Conservation (phyloP, 2,113 vertebrate genomes). For the Pan paniscus region DNA sequence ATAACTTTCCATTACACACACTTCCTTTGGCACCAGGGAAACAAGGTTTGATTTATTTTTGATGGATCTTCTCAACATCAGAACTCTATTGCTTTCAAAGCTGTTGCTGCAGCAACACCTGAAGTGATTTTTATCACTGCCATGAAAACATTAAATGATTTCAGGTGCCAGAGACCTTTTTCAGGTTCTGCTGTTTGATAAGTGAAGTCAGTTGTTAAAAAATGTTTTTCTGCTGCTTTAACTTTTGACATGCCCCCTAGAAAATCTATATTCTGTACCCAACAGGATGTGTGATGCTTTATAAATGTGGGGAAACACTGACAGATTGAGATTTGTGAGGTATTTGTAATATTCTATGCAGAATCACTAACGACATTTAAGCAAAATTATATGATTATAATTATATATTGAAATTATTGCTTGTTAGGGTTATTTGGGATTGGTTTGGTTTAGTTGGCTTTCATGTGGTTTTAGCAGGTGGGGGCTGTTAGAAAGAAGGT, state of each 20-base stretch:
- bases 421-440: not conserved
- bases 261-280: slow-evolving; percentile 68
- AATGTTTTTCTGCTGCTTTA: slow-evolving; percentile 75
- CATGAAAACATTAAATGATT: slow-evolving; percentile 81
- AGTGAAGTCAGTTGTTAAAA: slow-evolving; percentile 75
- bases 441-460: not conserved
- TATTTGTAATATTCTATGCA: slow-evolving; percentile 50
- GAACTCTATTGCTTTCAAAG: slow-evolving; percentile 81
- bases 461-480: not conserved
- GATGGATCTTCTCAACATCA: slow-evolving; percentile 79
- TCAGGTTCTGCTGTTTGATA: slow-evolving; percentile 71
- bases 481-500: not conserved
- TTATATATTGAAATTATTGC: not conserved
- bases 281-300: slow-evolving; percentile 29
- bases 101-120: slow-evolving; percentile 77
- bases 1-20: slow-evolving; percentile 79
- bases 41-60: slow-evolving; percentile 84
- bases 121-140: slow-evolving; percentile 82
- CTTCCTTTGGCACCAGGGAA: slow-evolving; percentile 80
- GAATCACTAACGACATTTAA: slow-evolving; percentile 20
- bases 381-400: not conserved
- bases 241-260: slow-evolving; percentile 70
- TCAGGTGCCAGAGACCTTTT: slow-evolving; percentile 75
- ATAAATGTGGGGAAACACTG: slow-evolving; percentile 32
- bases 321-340: slow-evolving; percentile 34